A percentile compares a stretch with the other conserved stretches of the same genome.
These are phyloP conservation scores for Petrocephalus zakoni DNA, from an alignment of 2,113 vertebrate genomes.

Conservation along the genomic window DNA sequence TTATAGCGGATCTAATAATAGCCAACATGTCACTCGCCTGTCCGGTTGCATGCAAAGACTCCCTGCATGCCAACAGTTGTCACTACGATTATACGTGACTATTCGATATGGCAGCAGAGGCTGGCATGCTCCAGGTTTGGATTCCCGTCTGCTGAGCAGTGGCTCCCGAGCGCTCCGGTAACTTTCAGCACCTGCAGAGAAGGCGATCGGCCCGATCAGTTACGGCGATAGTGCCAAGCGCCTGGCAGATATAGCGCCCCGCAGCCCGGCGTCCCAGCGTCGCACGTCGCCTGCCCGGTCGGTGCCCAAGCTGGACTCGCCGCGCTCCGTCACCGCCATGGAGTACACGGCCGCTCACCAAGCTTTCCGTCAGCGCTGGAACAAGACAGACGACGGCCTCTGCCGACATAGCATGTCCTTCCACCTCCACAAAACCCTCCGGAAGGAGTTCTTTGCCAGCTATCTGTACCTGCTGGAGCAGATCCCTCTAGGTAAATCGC, in stretches of 20 bases:
- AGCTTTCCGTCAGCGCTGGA: conserved; percentile 80
- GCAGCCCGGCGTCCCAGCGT: conserved; percentile 28
- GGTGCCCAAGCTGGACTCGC: neutral
- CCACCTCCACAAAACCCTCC: conserved; percentile 75
- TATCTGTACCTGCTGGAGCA: conserved; percentile 88
- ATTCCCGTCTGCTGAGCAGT: conserved; percentile 46
- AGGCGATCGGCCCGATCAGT: conserved; percentile 54
- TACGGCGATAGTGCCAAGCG: conserved; percentile 49
- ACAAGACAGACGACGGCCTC: conserved; percentile 75
- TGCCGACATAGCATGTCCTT: conserved; percentile 93
- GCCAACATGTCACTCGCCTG: conserved; percentile 5
- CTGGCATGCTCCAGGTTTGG: neutral
- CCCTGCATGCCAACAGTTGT: conserved; percentile 31
- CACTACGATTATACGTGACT: conserved; percentile 25
- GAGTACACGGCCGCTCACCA: conserved; percentile 75
- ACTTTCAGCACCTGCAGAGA: conserved; percentile 58
- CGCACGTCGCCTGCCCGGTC: neutral
- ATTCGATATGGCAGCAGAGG: conserved; percentile 19
- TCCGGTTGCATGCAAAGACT: conserved; percentile 21
- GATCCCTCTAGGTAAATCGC: conserved; percentile 77
- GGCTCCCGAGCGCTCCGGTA: conserved; percentile 50
- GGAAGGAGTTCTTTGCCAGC: conserved; percentile 89
- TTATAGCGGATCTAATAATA: conserved; percentile 40
- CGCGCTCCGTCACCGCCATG: conserved; percentile 33
- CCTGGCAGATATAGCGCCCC: conserved; percentile 63